These are phyloP conservation scores for Megalonaias nervosa DNA, from an alignment of 1,140 invertebrate species.

Conservation along the genomic window DNA sequence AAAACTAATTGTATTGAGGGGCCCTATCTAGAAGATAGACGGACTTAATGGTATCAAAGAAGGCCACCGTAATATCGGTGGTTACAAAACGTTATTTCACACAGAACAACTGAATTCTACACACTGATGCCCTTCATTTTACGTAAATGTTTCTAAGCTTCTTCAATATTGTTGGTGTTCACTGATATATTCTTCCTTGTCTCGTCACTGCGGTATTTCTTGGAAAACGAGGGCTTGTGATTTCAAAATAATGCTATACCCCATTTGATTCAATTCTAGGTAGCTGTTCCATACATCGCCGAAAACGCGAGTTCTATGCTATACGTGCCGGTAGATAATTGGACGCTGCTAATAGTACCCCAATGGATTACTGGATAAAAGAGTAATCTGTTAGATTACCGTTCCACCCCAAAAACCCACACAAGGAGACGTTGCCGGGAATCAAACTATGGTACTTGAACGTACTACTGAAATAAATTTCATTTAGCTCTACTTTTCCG, in stretches of 20 bases:
- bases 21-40: constrained; percentile 1
- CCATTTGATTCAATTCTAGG: constrained; percentile 8
- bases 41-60: not conserved
- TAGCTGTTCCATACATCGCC: constrained; percentile 29
- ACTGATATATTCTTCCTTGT: constrained; percentile 16
- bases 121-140: constrained; percentile 15
- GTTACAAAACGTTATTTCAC: constrained; percentile 17
- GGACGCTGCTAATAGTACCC: too few relatives aligned
- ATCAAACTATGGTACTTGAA: too few relatives aligned
- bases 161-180: constrained; percentile 29
- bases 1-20: constrained; percentile 3
- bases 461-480: too few relatives aligned
- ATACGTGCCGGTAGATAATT: not conserved
- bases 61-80: not conserved
- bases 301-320: not conserved
- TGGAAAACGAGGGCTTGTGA: constrained; percentile 30
- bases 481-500: too few relatives aligned
- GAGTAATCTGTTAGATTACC: too few relatives aligned
- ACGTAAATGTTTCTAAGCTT: constrained; percentile 29
- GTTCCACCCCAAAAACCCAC: too few relatives aligned
- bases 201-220: constrained; percentile 10
- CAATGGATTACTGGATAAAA: too few relatives aligned
- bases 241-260: constrained; percentile 22
- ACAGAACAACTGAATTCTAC: constrained; percentile 13
- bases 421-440: too few relatives aligned